phyloP scores from a whole-genome alignment of 2,113 vertebrate genomes.

The Platycercus adscitus region DNA sequence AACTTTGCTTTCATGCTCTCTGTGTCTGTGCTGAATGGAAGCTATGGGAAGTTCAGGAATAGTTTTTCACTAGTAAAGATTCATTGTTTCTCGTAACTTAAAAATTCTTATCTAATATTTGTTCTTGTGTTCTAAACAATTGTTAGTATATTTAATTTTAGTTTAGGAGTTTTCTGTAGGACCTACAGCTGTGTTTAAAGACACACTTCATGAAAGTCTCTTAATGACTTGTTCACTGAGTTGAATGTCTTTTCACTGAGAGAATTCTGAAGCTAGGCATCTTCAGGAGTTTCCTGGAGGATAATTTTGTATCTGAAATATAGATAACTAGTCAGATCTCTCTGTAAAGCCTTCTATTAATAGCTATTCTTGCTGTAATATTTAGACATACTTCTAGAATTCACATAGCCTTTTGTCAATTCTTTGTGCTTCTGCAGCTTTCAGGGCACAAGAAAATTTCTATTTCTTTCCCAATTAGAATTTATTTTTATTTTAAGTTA shows the following conservation, averaged over 20 bases:
- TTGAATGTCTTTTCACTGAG: neutral
- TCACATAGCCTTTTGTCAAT: neutral
- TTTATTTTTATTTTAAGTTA: neutral
- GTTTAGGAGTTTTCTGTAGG: neutral
- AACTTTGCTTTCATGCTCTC: neutral
- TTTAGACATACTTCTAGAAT: neutral
- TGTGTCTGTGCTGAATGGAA: neutral
- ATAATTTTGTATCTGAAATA: slow-evolving; percentile 18
- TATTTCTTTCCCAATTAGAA: neutral
- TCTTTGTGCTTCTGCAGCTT: slow-evolving; percentile 3
- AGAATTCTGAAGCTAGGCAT: neutral
- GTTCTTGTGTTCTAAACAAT: neutral
- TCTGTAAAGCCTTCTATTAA: neutral
- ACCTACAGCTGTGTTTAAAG: neutral
- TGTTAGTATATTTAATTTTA: neutral
- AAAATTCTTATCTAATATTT: neutral
- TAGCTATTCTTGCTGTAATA: slow-evolving; percentile 1
- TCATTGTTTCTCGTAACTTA: neutral
- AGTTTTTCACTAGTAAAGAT: neutral
- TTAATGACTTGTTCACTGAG: neutral
- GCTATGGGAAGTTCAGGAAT: neutral
- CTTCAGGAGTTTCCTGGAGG: neutral
- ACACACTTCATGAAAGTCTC: neutral
- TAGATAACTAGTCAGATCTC: neutral
- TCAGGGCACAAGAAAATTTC: neutral